phyloP scores from a whole-genome alignment of 2,113 vertebrate species.

The Albula goreensis region DNA sequence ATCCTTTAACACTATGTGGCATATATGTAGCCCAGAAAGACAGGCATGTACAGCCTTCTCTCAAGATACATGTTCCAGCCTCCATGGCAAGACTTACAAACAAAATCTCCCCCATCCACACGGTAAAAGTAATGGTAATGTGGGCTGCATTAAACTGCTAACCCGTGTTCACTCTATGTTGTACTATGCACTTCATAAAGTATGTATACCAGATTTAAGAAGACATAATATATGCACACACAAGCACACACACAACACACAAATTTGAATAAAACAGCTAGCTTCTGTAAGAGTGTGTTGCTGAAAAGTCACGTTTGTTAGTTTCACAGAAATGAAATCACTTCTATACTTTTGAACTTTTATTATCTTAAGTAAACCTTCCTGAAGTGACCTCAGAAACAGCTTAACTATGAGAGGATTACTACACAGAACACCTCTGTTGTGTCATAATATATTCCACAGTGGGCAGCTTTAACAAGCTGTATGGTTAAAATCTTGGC shows the following conservation, averaged over 20 bases:
- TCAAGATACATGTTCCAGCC: constrained; percentile 4
- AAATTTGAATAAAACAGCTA: background rate
- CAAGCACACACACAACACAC: constrained; percentile 4
- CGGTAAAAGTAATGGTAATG: background rate
- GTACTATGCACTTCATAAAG: background rate
- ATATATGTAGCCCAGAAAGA: background rate
- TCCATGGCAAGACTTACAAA: background rate
- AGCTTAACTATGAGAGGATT: background rate
- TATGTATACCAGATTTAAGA: background rate
- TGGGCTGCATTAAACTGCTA: background rate
- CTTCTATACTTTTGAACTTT: background rate
- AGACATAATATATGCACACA: constrained; percentile 1
- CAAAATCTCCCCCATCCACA: background rate
- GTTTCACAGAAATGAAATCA: background rate
- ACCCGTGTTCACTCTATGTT: background rate
- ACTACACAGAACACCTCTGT: background rate
- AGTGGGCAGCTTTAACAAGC: background rate
- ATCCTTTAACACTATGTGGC: background rate
- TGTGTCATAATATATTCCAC: background rate
- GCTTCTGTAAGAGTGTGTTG: too few species aligned
- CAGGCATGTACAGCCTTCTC: background rate
- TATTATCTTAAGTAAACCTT: background rate
- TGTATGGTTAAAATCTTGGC: background rate
- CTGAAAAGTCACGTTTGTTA: too few species aligned
- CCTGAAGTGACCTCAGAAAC: background rate